Conservation (phyloP, 1,140 invertebrate genomes). For the Portunus trituberculatus region DNA sequence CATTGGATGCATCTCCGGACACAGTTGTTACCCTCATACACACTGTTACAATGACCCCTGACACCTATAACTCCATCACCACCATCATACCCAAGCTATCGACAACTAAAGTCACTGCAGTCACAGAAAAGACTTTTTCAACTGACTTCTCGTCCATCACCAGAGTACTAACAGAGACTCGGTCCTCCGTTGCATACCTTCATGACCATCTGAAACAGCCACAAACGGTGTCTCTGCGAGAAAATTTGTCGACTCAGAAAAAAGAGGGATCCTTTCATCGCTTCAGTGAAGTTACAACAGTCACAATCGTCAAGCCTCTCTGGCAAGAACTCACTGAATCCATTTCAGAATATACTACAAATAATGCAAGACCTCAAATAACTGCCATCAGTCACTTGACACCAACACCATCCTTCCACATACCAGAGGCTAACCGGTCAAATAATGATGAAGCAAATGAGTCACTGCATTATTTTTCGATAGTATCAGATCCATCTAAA, state of each 20-base stretch:
- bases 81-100: not conserved
- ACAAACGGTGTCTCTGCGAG: not conserved
- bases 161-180: not conserved
- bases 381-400: not conserved
- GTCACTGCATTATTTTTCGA: not conserved
- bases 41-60: not conserved
- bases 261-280: no score
- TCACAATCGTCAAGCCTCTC: not conserved
- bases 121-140: not conserved
- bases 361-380: not conserved
- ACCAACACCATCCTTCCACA: not conserved
- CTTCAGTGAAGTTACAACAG: not conserved
- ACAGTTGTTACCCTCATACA: slow-evolving; percentile 2
- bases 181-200: not conserved
- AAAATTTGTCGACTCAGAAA: no score
- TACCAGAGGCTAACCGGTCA: not conserved
- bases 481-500: not conserved
- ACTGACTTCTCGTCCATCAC: not conserved
- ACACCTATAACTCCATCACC: not conserved
- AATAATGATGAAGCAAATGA: not conserved
- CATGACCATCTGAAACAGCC: not conserved
- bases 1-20: not conserved
- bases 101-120: not conserved
- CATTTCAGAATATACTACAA: no score
- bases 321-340: not conserved